Conservation (phyloP, 2,888 invertebrate species). For the Xestia rhomboidea region DNA sequence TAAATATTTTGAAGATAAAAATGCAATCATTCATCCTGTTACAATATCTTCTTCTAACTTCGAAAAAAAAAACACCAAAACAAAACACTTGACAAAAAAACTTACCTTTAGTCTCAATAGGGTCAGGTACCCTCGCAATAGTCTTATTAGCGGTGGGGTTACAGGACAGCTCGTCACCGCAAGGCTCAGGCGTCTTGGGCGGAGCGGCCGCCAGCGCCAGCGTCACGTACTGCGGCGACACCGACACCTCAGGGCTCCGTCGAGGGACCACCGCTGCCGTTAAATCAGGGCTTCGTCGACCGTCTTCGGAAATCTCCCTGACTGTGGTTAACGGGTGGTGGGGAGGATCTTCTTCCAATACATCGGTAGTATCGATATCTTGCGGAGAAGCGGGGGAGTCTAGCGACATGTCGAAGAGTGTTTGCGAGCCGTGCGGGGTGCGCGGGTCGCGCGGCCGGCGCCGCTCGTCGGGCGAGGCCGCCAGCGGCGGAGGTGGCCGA, state of each 20-base stretch:
- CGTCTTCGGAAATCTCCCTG: conserved; percentile 84
- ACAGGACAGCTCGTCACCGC: conserved; percentile 72
- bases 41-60: neutral
- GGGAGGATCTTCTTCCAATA: conserved; percentile 71
- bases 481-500: conserved; percentile 67
- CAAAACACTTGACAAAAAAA: conserved; percentile 10
- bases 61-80: neutral
- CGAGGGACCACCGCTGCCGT: conserved; percentile 64
- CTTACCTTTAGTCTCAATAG: conserved; percentile 70
- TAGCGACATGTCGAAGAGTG: conserved; percentile 92
- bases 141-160: conserved; percentile 88
- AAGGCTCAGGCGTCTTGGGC: conserved; percentile 66
- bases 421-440: conserved; percentile 91
- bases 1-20: neutral
- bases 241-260: conserved; percentile 66
- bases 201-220: conserved; percentile 75
- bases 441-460: conserved; percentile 68
- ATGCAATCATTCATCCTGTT: neutral
- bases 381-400: conserved; percentile 92
- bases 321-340: conserved; percentile 79
- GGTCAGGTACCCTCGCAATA: conserved; percentile 72
- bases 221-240: conserved; percentile 88
- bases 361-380: conserved; percentile 82
- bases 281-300: conserved; percentile 67
- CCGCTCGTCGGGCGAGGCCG: conserved; percentile 76